A percentile compares a stretch with the other conserved stretches of the same genome.
phyloP scores from a whole-genome alignment of 1,140 invertebrate species.

The Drosophila insularis region DNA sequence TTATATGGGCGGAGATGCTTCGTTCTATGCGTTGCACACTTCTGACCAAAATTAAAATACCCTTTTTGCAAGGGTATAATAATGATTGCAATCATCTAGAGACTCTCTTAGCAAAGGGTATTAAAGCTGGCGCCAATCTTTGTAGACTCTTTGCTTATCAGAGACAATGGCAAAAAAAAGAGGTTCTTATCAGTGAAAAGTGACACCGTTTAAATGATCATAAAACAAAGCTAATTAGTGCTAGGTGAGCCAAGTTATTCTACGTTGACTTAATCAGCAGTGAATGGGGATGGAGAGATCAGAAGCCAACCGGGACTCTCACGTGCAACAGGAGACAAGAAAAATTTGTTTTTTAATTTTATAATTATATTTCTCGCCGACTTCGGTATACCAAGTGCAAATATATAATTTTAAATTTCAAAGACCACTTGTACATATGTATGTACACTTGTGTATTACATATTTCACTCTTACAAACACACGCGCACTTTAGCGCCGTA shows the following conservation, averaged over 20 bases:
- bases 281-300: not conserved
- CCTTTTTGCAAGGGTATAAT: too few species aligned
- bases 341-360: not conserved
- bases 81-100: too few species aligned
- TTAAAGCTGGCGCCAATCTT: not conserved
- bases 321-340: not conserved
- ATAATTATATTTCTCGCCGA: too few species aligned
- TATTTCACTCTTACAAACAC: too few species aligned
- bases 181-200: slow-evolving; percentile 47
- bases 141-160: slow-evolving; percentile 2
- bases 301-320: not conserved
- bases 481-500: too few species aligned
- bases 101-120: not conserved
- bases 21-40: too few species aligned
- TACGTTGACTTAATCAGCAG: not conserved
- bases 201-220: slow-evolving; percentile 51
- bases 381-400: too few species aligned
- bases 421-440: too few species aligned
- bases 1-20: too few species aligned
- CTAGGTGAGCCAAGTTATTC: slow-evolving; percentile 24
- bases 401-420: too few species aligned
- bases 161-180: slow-evolving; percentile 12
- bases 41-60: too few species aligned
- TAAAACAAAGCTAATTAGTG: slow-evolving; percentile 61
- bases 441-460: too few species aligned